Evolutionary conservation across 2,888 invertebrate genomes (phyloP), one percentile per base, ranked within the genome.

Genomic region (Troides helena): DNA sequence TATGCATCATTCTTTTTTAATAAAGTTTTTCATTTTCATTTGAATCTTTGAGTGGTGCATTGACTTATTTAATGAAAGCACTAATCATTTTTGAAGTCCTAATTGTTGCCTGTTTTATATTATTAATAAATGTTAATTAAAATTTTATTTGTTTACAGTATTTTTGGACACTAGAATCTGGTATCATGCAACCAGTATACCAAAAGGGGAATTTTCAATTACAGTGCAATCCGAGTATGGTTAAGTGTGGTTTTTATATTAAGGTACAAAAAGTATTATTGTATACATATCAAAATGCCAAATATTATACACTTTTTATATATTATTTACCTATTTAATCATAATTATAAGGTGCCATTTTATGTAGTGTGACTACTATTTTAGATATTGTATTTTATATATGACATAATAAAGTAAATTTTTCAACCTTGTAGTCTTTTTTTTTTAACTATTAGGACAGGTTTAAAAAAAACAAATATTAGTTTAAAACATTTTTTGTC

Each of bases 211-310:
- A 80, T 95, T 98, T 78, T 97, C 98, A 75, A 92, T 98, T 60
- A 97, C 98, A 18, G 95, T 98, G 71, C 98, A 98, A 77, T 98
- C 98, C 0, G 98, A 98, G 85, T 98, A 98, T 89, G 98, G 98
- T 77, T 96, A 93, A 89, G 70, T 30, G 64, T 70, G 69, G 67
- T 71, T 68, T 70, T 66, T 56, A 64, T 7, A 56, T 53, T 69
- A 64, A 71, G 86, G 82, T 87, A 85, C 81, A 86, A 86, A 23
- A 85, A 76, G 72, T 80, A 81, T 77, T 83, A 80, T 80, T 81
- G 80, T 81, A 76, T 76, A 88, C 90, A 90, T 90, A 90, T 90
- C 87, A 65, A 77, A 77, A 86, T 89, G 90, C 91, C 91, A 92
- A 91, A 90, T 83, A 81, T 86, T 78, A 75, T 76, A 73, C 72